Conservation (phyloP, 2,113 vertebrate genomes). For the Saccopteryx bilineata region DNA sequence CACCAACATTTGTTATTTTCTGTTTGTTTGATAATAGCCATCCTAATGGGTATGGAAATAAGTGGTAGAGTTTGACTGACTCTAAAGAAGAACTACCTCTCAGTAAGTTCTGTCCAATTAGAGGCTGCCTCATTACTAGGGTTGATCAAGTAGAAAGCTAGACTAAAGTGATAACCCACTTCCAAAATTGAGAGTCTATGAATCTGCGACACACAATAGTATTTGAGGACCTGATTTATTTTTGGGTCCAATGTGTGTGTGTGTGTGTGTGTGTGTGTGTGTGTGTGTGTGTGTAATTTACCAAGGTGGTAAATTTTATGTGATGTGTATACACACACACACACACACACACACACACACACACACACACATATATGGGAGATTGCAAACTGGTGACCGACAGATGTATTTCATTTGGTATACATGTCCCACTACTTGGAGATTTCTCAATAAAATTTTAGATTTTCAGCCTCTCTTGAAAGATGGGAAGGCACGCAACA, state of each 20-base stretch:
- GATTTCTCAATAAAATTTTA: not conserved
- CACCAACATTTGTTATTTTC: not conserved
- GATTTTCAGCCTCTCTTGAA: not conserved
- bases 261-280: not conserved
- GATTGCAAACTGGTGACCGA: not conserved
- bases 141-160: not conserved
- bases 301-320: too few relatives aligned
- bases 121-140: not conserved
- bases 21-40: not conserved
- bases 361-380: not conserved
- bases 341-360: too few relatives aligned
- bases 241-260: not conserved
- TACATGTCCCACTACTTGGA: not conserved
- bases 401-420: not conserved
- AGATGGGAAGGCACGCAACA: not conserved
- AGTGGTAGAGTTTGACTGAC: not conserved
- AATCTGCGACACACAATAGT: not conserved
- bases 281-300: too few relatives aligned
- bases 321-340: too few relatives aligned
- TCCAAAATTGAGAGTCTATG: not conserved
- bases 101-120: not conserved
- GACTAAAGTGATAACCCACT: not conserved
- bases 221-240: not conserved
- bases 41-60: not conserved
- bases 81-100: not conserved